Evolutionary conservation across 2,888 invertebrate genomes (phyloP).

Genomic region (Macaria notata): DNA sequence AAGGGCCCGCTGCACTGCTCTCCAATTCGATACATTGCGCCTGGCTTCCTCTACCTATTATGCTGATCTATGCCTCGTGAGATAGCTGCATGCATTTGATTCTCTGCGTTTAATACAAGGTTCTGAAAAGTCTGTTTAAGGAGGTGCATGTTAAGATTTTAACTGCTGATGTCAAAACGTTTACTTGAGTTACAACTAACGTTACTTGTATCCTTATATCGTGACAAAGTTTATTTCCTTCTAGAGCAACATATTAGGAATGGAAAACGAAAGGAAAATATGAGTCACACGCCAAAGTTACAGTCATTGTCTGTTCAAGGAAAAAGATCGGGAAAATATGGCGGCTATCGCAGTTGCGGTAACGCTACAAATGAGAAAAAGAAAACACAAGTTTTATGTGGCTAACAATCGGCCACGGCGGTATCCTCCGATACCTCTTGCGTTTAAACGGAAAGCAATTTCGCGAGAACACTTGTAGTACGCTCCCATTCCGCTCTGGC

Average conservation of each 20-base stretch:
- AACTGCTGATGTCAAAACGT: no score
- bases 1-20: conserved; percentile 24
- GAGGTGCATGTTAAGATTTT: no score
- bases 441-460: conserved; percentile 70
- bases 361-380: conserved; percentile 24
- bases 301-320: conserved; percentile 15
- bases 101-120: no score
- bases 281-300: conserved; percentile 11
- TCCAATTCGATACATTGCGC: conserved; percentile 23
- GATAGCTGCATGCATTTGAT: not conserved
- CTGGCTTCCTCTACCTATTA: not conserved
- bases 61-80: not conserved
- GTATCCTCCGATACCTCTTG: conserved; percentile 56
- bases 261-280: conserved; percentile 11
- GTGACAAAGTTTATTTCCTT: no score
- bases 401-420: conserved; percentile 51
- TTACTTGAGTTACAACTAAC: no score
- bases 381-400: conserved; percentile 36
- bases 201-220: no score
- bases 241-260: no score
- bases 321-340: conserved; percentile 24
- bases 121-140: no score
- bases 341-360: conserved; percentile 24
- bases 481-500: conserved; percentile 57
- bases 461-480: conserved; percentile 63